Base-by-base conservation (phyloP, 2,797 vertebrate species). In the Spea hammondii region DNA sequence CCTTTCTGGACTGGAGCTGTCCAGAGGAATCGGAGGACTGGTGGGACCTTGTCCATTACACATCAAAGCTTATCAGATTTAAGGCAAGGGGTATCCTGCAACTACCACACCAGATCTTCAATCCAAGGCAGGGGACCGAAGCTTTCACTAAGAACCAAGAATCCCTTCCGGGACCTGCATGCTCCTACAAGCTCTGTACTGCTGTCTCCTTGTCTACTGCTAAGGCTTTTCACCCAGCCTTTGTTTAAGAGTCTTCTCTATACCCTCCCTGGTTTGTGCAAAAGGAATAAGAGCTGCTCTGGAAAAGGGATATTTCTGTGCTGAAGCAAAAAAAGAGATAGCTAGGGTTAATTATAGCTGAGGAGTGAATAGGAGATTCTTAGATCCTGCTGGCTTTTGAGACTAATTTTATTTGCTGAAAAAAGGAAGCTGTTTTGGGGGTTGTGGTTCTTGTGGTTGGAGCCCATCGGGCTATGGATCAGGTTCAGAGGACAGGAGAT, bases 401-500 rank as follows among this genome's bases (percentile, higher is more conserved):
- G 67, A 77, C 69, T 11, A 54, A 77, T 84, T 59, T 8, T 46
- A 49, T 51, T 17, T 57, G 67, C 46, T 54, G 69, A 50, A 74
- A 53, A 62, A 60, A 50, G 70, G 65, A 65, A 74, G 70, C 51
- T 45, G 60, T 3, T 74, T 53, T 65, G 8, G 47, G 70, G 49
- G 49, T 71, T 74, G 70, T 74, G 78, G 14, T 79, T 73, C 53
- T 73, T 68, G 77, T 79, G 77, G 51, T 81, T 73, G 79, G 62
- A 81, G 74, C 70, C 74, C 74, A 81, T 72, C 64, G 74, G 79
- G 80, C 75, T 55, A 82, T 82, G 80, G 83, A 83, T 65, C 82
- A 8, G 73, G 77, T 78, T 80, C 85, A 86, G 88, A 90, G 85
- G 87, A 84, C 83, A 79, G 85, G 73, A 78, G 88, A 89, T 83